Evolutionary conservation across 2,113 vertebrate genomes (phyloP).

Genomic region (Platichthys stellatus): DNA sequence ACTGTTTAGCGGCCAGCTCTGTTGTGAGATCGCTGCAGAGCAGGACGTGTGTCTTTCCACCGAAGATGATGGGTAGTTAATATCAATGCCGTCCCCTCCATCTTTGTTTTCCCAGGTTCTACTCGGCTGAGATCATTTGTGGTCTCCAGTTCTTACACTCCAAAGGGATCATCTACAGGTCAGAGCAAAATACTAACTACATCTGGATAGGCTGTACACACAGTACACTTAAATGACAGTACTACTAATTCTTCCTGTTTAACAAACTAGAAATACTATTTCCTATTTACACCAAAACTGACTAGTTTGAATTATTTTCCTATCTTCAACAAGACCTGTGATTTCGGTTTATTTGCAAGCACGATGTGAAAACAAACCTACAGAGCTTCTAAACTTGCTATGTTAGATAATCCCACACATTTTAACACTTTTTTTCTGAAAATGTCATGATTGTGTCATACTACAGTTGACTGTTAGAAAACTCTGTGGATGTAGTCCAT

Average conservation of each 20-base stretch:
- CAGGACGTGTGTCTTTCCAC: slow-evolving; percentile 14
- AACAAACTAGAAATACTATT: background rate
- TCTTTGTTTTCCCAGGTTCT: slow-evolving; percentile 87
- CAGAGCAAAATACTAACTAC: slow-evolving; percentile 41
- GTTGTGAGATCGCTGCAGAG: background rate
- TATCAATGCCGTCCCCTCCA: slow-evolving; percentile 23
- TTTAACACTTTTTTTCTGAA: slow-evolving; percentile 18
- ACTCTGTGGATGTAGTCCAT: background rate
- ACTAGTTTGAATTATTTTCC: background rate
- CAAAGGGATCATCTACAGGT: slow-evolving; percentile 99
- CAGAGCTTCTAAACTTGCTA: slow-evolving; percentile 22
- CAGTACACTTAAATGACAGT: background rate
- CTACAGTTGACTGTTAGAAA: slow-evolving; percentile 16
- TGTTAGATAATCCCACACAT: slow-evolving; percentile 53
- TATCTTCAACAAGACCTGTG: background rate
- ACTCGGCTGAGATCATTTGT: slow-evolving; percentile 94
- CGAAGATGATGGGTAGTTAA: slow-evolving; percentile 25
- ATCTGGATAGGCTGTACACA: background rate
- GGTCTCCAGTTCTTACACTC: slow-evolving; percentile 96
- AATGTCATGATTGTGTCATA: slow-evolving; percentile 34
- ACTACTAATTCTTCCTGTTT: background rate
- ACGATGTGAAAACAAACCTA: slow-evolving; percentile 24
- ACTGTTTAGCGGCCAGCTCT: slow-evolving; percentile 30
- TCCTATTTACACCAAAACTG: background rate
- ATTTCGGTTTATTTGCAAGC: slow-evolving; percentile 8